Evolutionary conservation across 2,113 vertebrate species (phyloP), one percentile per base, ranked within the genome.

Genomic region (Cavia porcellus): DNA sequence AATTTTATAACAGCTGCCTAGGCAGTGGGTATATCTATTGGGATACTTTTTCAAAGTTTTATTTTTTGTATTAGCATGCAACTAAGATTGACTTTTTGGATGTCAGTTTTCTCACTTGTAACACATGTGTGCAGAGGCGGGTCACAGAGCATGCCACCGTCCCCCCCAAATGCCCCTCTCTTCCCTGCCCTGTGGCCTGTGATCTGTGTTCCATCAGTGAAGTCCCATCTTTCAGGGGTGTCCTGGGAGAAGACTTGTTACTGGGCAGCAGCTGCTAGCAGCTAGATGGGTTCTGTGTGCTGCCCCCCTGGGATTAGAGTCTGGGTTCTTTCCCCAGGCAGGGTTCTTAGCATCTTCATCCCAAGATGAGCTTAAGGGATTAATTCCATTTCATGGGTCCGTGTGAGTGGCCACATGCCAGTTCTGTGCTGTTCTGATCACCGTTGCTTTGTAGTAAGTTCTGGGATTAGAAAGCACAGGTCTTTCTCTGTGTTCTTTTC

Each of bases 31-130:
- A 12, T 88, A 52, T 94, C 35, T 89, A 68, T 64, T 22, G 80
- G n/a, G n/a, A 28, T 92, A 68, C 66, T 52, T 92, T 91, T 81
- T 72, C 1, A 50, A 47, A 32, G 38, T 96, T 75, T 94, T 81
- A 24, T 68, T 66, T 89, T 62, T 84, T 35, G n/a, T 91, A 32
- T 80, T 80, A 74, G 82, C 1, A 42, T 83, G 42, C 15, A 81
- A 59, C 61, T 90, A 79, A 87, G 90, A 92, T 52, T n/a, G 45
- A 90, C 42, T 93, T 81, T 89, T 61, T 61, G 42, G 45, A 17
- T 89, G 88, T 80, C 50, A 22, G 32, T 89, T 95, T 87, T 89
- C 62, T 52, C n/a, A 52, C 57, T 92, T 89, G 89, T 70, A 55
- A 52, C 50, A 10, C 47, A 86, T 28, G 10, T 75, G 1, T 38